Evolutionary conservation across 2,113 vertebrate species (phyloP).

Genomic region (Cromileptes altivelis): DNA sequence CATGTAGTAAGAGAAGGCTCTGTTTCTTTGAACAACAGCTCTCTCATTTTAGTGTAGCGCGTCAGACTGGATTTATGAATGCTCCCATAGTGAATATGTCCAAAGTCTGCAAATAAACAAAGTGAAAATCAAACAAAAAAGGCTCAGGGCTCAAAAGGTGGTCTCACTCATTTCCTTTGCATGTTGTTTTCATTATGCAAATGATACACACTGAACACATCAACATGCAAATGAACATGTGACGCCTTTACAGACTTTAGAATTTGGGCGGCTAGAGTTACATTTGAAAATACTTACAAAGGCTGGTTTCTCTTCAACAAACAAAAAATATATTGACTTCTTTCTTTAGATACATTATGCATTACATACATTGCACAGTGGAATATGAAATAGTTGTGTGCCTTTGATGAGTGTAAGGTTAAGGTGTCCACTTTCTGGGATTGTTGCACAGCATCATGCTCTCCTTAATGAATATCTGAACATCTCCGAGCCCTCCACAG

Average conservation of each 20-base stretch:
- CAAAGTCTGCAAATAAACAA: not conserved
- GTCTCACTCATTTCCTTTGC: not conserved
- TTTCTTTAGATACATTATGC: too few relatives aligned
- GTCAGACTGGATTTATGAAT: too few relatives aligned
- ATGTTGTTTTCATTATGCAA: not conserved
- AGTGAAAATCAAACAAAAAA: not conserved
- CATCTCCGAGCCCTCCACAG: constrained; percentile 9
- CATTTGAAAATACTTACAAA: too few relatives aligned
- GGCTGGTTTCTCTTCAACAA: too few relatives aligned
- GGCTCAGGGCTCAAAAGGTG: not conserved
- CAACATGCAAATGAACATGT: not conserved
- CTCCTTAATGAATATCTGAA: constrained; percentile 55
- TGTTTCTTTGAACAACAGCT: too few relatives aligned
- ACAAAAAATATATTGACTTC: too few relatives aligned
- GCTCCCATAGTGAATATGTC: not conserved
- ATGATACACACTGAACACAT: not conserved
- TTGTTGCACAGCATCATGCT: not conserved
- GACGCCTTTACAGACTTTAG: not conserved
- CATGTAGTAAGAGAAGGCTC: too few relatives aligned
- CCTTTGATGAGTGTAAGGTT: not conserved
- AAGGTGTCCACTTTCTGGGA: not conserved
- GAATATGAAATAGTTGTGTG: not conserved
- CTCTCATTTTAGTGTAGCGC: too few relatives aligned
- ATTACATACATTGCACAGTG: too few relatives aligned
- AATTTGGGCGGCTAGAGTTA: too few relatives aligned